These are phyloP conservation scores for Agelaius phoeniceus DNA, from an alignment of 2,113 vertebrate genomes.

Conservation along the genomic window DNA sequence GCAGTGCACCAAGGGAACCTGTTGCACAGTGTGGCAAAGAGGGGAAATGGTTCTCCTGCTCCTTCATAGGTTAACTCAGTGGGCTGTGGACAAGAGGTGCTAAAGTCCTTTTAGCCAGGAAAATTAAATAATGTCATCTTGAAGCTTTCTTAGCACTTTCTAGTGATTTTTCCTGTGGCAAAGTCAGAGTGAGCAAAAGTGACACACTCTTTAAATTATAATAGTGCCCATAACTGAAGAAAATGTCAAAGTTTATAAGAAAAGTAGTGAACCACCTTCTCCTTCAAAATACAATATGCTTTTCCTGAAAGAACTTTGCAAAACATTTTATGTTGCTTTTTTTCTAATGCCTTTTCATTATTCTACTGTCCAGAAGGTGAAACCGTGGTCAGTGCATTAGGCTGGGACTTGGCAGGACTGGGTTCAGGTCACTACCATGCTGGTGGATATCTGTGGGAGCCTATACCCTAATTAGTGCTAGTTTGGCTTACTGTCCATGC, in stretches of 20 bases:
- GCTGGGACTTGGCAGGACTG: neutral
- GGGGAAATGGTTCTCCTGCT: neutral
- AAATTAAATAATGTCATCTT: neutral
- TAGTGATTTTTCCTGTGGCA: neutral
- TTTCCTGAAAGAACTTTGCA: neutral
- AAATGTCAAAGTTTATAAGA: neutral
- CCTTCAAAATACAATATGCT: neutral
- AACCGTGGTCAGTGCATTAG: neutral
- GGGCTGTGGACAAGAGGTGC: neutral
- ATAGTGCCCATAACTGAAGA: neutral
- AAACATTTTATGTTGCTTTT: neutral
- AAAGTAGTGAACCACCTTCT: neutral
- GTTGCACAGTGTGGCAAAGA: neutral
- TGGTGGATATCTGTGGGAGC: neutral
- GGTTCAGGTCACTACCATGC: neutral
- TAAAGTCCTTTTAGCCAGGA: neutral
- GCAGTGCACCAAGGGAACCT: accelerated
- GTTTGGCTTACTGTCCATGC: neutral
- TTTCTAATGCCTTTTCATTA: neutral
- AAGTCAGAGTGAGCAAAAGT: neutral
- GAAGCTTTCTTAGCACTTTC: neutral
- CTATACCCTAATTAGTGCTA: neutral
- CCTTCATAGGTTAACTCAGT: accelerated
- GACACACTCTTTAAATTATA: neutral
- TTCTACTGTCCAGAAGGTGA: neutral